Conservation (phyloP, 2,888 invertebrate species). For the Torymus aiolomorphi region DNA sequence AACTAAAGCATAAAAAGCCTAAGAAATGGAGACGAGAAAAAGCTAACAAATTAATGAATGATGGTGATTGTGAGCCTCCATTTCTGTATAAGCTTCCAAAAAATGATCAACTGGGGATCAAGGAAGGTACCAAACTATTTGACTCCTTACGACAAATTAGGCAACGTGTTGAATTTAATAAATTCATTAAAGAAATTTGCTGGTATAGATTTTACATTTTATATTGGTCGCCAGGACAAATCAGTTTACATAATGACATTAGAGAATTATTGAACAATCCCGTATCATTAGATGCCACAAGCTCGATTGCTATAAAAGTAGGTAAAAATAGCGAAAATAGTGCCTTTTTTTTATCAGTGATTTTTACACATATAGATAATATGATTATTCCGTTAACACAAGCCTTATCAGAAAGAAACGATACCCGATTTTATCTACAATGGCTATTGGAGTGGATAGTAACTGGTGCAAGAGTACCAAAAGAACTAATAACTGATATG, state of each 20-base stretch:
- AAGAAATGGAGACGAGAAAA: constrained; percentile 3
- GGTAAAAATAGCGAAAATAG: too few relatives aligned
- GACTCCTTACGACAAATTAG: neutral
- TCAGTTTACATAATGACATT: constrained; percentile 5
- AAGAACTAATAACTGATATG: too few relatives aligned
- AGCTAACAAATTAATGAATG: neutral
- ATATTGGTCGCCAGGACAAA: constrained; percentile 15
- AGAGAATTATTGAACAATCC: neutral
- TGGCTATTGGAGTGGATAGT: too few relatives aligned
- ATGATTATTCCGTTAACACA: too few relatives aligned
- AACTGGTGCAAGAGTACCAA: too few relatives aligned
- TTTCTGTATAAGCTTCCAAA: neutral
- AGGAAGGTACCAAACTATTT: neutral
- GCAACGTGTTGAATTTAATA: neutral
- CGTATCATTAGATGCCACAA: too few relatives aligned
- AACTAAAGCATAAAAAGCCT: neutral
- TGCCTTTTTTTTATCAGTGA: too few relatives aligned
- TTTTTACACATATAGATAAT: too few relatives aligned
- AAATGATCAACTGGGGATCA: constrained; percentile 1
- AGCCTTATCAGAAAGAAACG: too few relatives aligned
- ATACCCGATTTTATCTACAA: too few relatives aligned
- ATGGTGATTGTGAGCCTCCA: constrained; percentile 30
- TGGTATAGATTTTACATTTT: constrained; percentile 10
- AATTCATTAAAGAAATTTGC: constrained; percentile 14
- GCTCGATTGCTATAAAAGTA: too few relatives aligned